Percentiles rank a stretch among this genome's conserved stretches.
phyloP scores from a whole-genome alignment of 2,888 invertebrate species.

The Troides oblongomaculatus region DNA sequence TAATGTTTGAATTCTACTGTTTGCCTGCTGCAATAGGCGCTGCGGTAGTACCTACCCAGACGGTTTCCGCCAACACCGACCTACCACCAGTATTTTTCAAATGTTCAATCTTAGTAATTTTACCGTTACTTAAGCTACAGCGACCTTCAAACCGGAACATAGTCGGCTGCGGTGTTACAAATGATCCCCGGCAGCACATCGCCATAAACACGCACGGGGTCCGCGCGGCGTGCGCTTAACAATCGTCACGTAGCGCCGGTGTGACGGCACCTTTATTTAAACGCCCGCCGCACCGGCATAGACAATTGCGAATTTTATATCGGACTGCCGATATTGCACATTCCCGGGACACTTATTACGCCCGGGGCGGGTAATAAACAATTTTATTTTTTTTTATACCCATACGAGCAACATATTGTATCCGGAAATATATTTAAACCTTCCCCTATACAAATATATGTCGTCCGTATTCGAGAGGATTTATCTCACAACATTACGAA shows the following conservation, averaged over 20 bases:
- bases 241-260: constrained; percentile 44
- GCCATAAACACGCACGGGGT: constrained; percentile 18
- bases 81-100: too few relatives aligned
- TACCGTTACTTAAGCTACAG: too few relatives aligned
- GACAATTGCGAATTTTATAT: constrained; percentile 43
- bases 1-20: too few relatives aligned
- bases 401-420: constrained; percentile 9
- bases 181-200: neutral
- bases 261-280: constrained; percentile 44
- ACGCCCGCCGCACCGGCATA: constrained; percentile 35
- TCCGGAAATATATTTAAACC: constrained; percentile 10
- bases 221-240: constrained; percentile 37
- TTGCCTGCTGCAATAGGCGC: too few relatives aligned
- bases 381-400: constrained; percentile 34
- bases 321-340: constrained; percentile 38
- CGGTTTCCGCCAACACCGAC: too few relatives aligned
- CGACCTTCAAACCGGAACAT: too few relatives aligned
- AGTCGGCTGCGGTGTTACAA: too few relatives aligned
- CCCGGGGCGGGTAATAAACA: constrained; percentile 33
- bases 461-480: constrained; percentile 13
- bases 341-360: constrained; percentile 36
- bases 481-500: neutral
- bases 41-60: too few relatives aligned
- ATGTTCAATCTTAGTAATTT: too few relatives aligned
- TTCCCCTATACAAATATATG: constrained; percentile 25